Evolutionary conservation across 1,140 invertebrate species (phyloP), one percentile per base, ranked within the genome.

Genomic region (Pseudomyrmex pallidus): DNA sequence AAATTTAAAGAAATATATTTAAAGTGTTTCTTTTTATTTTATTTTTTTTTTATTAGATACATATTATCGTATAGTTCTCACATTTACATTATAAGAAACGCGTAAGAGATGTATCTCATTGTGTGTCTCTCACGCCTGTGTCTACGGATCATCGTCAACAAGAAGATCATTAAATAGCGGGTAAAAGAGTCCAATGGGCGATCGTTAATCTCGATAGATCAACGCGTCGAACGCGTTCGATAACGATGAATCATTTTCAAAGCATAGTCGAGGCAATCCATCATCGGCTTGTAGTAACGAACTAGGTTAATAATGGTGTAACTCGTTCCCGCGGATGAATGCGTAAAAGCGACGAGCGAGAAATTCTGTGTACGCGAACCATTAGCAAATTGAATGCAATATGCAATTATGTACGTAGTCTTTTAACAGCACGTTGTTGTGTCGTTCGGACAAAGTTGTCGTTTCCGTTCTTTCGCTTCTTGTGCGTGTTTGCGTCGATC

Each of bases 361-460:
- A 52, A 13, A 13, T 70, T 67, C 59, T 9, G 54, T 67, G 46
- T 52, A 12, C 63, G 64, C 76, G 54, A 25, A 57, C 86, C 83
- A 88, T 87, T 88, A 88, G 83, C 86, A 80, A 87, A 88, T 88
- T 87, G 83, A 82, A 76, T 61, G 64, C 56, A 15, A 59, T 73
- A 54, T 48, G 72, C 86, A 68, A 88, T 82, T 74, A 82, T 17
- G 17, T 54, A 35, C 35, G 35, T 35, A 35, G 35, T 15, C 48
- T 17, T 12, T 17, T 15, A 1, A 5, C 52, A 61, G 35, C 35
- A 44, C 66, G 10, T 64, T 52, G 73, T 50, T 22, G 35, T 35
- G 5, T 35, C 35, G 35, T 35, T 35, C 5, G 46, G 20, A 15
- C 44, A 56, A 48, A 73, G 52, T 66, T 85, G 44, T 72, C 67